phyloP scores from a whole-genome alignment of 2,888 invertebrate genomes.

The Lithophane semibrunnea region DNA sequence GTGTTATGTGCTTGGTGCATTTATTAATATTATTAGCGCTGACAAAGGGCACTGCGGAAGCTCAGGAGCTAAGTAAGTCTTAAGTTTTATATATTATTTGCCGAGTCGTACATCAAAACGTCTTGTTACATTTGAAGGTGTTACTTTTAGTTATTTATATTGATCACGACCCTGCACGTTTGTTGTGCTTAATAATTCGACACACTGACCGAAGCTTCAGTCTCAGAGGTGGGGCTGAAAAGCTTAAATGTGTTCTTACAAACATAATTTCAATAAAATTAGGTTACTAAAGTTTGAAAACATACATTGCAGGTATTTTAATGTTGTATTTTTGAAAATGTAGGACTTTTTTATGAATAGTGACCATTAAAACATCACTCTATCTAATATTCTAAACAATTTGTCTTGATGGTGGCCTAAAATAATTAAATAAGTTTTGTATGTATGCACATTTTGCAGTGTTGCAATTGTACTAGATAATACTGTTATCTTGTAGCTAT shows the following conservation, averaged over 20 bases:
- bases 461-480: background rate
- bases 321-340: background rate
- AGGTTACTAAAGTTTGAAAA: background rate
- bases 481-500: constrained; percentile 6
- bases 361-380: background rate
- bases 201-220: background rate
- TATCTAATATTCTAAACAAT: background rate
- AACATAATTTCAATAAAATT: constrained; percentile 2
- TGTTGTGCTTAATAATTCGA: constrained; percentile 9
- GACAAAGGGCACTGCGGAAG: constrained; percentile 83
- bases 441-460: background rate
- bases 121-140: background rate
- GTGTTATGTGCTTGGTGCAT: constrained; percentile 81
- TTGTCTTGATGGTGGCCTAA: background rate
- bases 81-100: constrained; percentile 16
- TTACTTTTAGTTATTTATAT: background rate
- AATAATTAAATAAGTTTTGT: background rate
- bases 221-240: background rate
- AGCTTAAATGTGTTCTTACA: background rate
- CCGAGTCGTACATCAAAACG: background rate
- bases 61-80: constrained; percentile 83
- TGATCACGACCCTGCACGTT: constrained; percentile 7
- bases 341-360: background rate
- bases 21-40: constrained; percentile 82
- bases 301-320: background rate